Evolutionary conservation across 2,113 vertebrate species (phyloP).

Genomic region (Microcebus griseorufus): DNA sequence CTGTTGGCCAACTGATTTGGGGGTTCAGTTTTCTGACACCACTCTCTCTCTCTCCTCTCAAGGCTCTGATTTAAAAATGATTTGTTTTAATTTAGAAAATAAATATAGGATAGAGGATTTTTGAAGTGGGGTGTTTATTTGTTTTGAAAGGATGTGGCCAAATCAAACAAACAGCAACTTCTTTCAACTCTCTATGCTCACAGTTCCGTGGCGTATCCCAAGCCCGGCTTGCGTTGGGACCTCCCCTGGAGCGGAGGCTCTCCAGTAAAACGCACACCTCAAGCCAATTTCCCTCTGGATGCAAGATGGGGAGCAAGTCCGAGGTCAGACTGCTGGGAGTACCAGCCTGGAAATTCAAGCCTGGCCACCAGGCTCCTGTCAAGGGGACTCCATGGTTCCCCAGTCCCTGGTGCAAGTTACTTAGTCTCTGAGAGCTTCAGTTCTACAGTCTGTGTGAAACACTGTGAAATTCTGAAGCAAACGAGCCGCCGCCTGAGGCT

Average conservation of each 20-base stretch:
- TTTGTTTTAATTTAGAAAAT: conserved; percentile 60
- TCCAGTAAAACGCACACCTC: not conserved
- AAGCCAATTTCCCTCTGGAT: not conserved
- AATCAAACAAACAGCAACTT: conserved; percentile 29
- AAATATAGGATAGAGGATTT: conserved; percentile 17
- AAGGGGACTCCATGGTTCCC: not conserved
- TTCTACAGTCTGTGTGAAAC: not conserved
- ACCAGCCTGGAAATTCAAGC: not conserved
- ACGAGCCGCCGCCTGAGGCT: not conserved
- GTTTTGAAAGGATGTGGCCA: conserved; percentile 4
- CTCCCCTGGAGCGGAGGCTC: rapidly evolving
- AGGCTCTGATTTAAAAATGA: conserved; percentile 35
- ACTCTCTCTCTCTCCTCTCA: not conserved
- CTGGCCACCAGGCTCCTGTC: not conserved
- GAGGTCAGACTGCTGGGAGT: not conserved
- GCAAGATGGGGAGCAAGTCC: not conserved
- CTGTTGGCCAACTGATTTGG: not conserved
- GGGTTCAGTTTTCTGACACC: not conserved
- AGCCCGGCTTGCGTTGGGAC: rapidly evolving
- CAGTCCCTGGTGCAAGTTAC: not conserved
- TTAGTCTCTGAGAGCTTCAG: not conserved
- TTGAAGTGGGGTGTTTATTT: conserved; percentile 28
- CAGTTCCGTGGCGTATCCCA: not conserved
- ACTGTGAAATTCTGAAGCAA: not conserved
- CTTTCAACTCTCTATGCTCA: not conserved